Evolutionary conservation across 2,888 invertebrate species (phyloP).

Genomic region (Pammene fasciana): DNA sequence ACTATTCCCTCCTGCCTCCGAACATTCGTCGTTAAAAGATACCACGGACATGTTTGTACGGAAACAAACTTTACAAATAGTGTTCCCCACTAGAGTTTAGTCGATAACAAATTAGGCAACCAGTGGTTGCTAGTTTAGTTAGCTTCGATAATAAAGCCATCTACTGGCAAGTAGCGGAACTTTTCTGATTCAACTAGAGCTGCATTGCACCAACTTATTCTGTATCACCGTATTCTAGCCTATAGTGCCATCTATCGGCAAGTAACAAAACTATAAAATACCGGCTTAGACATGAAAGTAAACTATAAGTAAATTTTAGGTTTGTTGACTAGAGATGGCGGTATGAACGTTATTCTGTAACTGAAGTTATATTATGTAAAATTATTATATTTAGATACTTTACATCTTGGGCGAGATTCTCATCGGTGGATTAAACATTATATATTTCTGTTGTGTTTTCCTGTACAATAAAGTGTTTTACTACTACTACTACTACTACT

Average conservation of each 20-base stretch:
- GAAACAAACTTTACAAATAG: constrained; percentile 1
- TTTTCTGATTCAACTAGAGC: background rate
- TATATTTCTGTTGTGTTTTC: too few relatives aligned
- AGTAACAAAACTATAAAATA: constrained; percentile 16
- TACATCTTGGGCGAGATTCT: too few relatives aligned
- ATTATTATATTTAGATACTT: too few relatives aligned
- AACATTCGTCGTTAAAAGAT: constrained; percentile 70
- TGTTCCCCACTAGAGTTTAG: constrained; percentile 47
- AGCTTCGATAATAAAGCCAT: background rate
- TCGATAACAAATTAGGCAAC: constrained; percentile 50
- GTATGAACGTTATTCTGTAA: background rate
- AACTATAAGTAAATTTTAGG: background rate
- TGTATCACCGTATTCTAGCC: too few relatives aligned
- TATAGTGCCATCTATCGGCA: constrained; percentile 41
- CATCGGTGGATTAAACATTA: too few relatives aligned
- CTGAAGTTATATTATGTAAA: too few relatives aligned
- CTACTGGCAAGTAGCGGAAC: background rate
- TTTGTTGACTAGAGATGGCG: background rate
- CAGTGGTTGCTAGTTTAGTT: background rate
- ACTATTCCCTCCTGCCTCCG: constrained; percentile 70
- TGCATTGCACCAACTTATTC: too few relatives aligned
- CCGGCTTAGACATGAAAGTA: background rate
- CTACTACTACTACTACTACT: too few relatives aligned
- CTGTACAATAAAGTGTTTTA: too few relatives aligned
- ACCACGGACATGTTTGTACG: constrained; percentile 67